Evolutionary conservation across 2,113 vertebrate genomes (phyloP).

Genomic region (Progne subis): DNA sequence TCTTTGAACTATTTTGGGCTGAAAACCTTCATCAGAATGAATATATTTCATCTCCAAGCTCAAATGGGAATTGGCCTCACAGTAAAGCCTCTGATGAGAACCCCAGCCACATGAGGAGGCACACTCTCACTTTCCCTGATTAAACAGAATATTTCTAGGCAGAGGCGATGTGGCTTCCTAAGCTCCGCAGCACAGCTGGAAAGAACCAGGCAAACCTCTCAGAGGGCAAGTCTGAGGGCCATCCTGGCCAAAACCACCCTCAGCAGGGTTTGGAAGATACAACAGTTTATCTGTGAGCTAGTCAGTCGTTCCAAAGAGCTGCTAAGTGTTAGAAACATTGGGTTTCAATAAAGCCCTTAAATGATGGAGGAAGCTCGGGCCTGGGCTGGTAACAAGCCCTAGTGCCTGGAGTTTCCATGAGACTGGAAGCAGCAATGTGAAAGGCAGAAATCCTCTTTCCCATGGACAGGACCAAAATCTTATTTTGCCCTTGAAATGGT

Average conservation of each 20-base stretch:
- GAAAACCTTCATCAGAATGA: not conserved
- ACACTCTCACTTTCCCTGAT: accelerated
- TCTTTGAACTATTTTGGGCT: not conserved
- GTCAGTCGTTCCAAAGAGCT: not conserved
- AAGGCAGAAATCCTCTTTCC: not conserved
- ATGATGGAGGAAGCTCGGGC: not conserved
- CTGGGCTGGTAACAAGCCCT: not conserved
- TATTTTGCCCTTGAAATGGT: not conserved
- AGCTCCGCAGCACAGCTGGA: not conserved
- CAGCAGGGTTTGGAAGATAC: not conserved
- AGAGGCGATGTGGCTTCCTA: not conserved
- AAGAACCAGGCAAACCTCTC: not conserved
- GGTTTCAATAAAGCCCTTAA: not conserved
- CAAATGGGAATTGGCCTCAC: not conserved
- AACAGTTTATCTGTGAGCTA: not conserved
- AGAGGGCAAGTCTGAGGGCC: not conserved
- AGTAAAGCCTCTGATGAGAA: not conserved
- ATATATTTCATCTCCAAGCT: not conserved
- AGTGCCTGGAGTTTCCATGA: not conserved
- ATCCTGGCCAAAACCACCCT: not conserved
- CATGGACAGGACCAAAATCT: not conserved
- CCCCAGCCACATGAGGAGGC: not conserved
- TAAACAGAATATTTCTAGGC: not conserved
- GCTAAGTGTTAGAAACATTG: not conserved
- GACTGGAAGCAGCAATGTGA: not conserved